Conservation (phyloP, 2,113 vertebrate genomes). For the Sceloporus tristichus region DNA sequence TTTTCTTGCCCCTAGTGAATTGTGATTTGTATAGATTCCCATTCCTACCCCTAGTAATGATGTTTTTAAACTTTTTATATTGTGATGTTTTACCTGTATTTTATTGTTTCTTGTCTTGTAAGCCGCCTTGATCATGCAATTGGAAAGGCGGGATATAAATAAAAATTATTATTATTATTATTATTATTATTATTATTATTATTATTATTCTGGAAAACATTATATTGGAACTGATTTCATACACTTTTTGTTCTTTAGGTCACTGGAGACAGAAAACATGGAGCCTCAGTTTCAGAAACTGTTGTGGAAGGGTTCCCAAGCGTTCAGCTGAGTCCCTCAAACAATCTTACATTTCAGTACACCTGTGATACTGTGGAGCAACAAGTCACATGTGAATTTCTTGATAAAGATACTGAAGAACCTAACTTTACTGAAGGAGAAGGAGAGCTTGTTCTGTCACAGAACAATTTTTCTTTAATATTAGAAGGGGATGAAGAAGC, state of each 20-base stretch:
- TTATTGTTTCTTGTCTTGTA: too few species aligned
- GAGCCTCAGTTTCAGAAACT: constrained; percentile 62
- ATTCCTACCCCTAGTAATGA: too few species aligned
- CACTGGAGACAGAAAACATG: constrained; percentile 57
- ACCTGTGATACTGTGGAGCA: constrained; percentile 76
- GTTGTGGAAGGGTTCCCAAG: constrained; percentile 66
- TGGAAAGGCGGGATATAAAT: too few species aligned
- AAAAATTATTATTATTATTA: too few species aligned
- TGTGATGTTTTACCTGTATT: too few species aligned
- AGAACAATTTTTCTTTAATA: constrained; percentile 87
- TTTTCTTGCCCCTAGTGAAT: too few species aligned
- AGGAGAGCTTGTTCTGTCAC: constrained; percentile 75
- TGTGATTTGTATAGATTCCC: too few species aligned
- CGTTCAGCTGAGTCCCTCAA: constrained; percentile 79
- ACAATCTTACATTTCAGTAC: constrained; percentile 79
- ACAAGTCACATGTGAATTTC: constrained; percentile 73
- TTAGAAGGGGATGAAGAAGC: constrained; percentile 87
- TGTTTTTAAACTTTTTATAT: too few species aligned
- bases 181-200: too few species aligned
- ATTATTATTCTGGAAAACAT: neutral
- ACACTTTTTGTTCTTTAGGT: constrained; percentile 65
- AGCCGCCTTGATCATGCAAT: too few species aligned
- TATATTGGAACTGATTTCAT: neutral
- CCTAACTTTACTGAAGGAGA: constrained; percentile 72
- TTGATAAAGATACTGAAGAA: constrained; percentile 71